These are phyloP conservation scores for Spatulosminthurus flaviceps DNA, from an alignment of 2,888 invertebrate genomes.

Conservation along the genomic window DNA sequence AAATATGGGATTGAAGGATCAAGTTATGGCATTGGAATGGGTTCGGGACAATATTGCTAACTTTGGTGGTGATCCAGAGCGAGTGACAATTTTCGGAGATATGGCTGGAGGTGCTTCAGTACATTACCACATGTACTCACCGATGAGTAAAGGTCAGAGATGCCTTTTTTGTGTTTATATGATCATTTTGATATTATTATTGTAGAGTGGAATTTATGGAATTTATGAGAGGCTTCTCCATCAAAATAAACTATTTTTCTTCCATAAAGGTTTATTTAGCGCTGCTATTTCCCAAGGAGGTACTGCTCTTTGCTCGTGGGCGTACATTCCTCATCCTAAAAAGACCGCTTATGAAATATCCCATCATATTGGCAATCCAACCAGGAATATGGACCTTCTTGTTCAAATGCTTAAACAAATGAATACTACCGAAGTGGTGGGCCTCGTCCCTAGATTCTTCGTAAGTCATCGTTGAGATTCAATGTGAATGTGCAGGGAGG, in stretches of 20 bases:
- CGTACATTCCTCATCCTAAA: conserved; percentile 24
- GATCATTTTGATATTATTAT: neutral
- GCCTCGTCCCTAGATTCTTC: conserved; percentile 36
- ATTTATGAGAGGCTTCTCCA: neutral
- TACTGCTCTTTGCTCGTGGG: conserved; percentile 47
- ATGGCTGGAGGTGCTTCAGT: conserved; percentile 41
- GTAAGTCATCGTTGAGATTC: no score
- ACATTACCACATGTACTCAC: conserved; percentile 44
- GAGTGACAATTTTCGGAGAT: conserved; percentile 44
- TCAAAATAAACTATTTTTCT: neutral
- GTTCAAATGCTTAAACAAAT: conserved; percentile 23
- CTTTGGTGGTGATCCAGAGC: conserved; percentile 81
- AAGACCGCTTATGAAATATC: conserved; percentile 5
- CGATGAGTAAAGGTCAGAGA: conserved; percentile 48
- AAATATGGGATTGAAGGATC: conserved; percentile 93
- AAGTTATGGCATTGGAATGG: conserved; percentile 89
- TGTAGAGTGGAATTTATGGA: neutral
- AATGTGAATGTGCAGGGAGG: no score
- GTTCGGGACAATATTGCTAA: conserved; percentile 84
- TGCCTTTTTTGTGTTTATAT: no score
- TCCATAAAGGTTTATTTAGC: conserved; percentile 54
- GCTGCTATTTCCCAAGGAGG: conserved; percentile 59
- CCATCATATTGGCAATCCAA: neutral
- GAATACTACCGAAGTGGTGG: conserved; percentile 1
- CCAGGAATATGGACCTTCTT: conserved; percentile 7